Evolutionary conservation across 2,888 invertebrate species (phyloP).

Genomic region (Lasioglossum zephyrum): DNA sequence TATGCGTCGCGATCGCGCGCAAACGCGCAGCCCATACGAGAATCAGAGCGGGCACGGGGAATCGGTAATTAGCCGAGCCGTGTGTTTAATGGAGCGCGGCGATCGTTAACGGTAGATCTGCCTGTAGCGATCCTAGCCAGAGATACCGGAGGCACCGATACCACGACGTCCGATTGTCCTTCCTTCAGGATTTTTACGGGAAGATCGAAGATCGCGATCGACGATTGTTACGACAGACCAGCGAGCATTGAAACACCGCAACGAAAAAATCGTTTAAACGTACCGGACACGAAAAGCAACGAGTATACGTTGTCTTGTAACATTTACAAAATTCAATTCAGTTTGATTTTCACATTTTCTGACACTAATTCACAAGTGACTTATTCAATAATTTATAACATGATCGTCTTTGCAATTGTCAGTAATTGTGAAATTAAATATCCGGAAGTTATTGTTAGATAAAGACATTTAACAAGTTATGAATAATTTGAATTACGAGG

Average conservation of each 20-base stretch:
- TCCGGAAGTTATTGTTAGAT: neutral
- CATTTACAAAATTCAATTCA: neutral
- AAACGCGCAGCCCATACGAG: conserved; percentile 56
- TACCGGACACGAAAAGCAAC: neutral
- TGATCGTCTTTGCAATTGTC: neutral
- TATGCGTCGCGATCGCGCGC: conserved; percentile 60
- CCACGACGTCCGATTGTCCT: neutral
- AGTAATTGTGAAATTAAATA: neutral
- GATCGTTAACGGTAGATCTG: conserved; percentile 78
- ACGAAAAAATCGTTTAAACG: neutral
- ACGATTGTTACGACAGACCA: neutral
- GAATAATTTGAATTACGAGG: neutral
- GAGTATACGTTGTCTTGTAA: neutral
- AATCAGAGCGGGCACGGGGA: conserved; percentile 69
- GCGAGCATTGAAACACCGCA: neutral
- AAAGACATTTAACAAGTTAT: neutral
- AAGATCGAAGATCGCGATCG: conserved; percentile 2
- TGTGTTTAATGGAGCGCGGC: conserved; percentile 76
- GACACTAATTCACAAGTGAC: neutral
- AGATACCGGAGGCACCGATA: neutral
- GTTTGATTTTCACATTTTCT: neutral
- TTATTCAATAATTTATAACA: neutral
- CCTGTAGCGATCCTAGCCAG: conserved; percentile 18
- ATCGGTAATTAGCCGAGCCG: conserved; percentile 75
- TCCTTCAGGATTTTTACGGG: neutral